Percentiles rank a stretch among this genome's conserved stretches.
Evolutionary conservation across 2,888 invertebrate genomes (phyloP).

Genomic region (Cyclophora albipunctata): DNA sequence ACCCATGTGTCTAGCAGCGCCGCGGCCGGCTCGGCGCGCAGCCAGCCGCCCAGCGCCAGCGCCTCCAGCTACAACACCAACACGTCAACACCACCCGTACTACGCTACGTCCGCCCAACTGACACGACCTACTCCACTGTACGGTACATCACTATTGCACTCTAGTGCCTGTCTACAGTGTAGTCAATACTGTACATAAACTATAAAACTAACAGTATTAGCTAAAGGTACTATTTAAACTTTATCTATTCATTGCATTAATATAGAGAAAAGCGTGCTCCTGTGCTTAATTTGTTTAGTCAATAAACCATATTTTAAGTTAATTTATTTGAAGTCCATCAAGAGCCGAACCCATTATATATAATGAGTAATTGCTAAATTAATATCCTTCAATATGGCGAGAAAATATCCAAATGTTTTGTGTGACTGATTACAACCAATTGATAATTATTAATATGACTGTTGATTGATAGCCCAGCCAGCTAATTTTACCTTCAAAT

Average conservation of each 20-base stretch:
- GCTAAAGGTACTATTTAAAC: neutral
- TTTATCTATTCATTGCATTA: neutral
- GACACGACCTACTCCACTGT: neutral
- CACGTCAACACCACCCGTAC: conserved; percentile 26
- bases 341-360: too few species aligned
- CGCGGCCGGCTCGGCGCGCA: conserved; percentile 67
- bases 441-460: too few species aligned
- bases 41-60: conserved; percentile 71
- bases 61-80: conserved; percentile 74
- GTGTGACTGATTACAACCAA: too few species aligned
- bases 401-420: too few species aligned
- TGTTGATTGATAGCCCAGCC: too few species aligned
- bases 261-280: neutral
- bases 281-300: neutral
- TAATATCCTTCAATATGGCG: too few species aligned
- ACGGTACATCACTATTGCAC: neutral
- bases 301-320: too few species aligned
- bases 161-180: neutral
- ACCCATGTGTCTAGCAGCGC: conserved; percentile 74
- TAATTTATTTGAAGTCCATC: too few species aligned
- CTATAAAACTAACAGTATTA: conserved; percentile 1
- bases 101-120: too few species aligned
- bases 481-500: too few species aligned
- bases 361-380: too few species aligned
- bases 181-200: neutral